phyloP scores from a whole-genome alignment of 2,888 invertebrate species.

The Epicampocera succincta region DNA sequence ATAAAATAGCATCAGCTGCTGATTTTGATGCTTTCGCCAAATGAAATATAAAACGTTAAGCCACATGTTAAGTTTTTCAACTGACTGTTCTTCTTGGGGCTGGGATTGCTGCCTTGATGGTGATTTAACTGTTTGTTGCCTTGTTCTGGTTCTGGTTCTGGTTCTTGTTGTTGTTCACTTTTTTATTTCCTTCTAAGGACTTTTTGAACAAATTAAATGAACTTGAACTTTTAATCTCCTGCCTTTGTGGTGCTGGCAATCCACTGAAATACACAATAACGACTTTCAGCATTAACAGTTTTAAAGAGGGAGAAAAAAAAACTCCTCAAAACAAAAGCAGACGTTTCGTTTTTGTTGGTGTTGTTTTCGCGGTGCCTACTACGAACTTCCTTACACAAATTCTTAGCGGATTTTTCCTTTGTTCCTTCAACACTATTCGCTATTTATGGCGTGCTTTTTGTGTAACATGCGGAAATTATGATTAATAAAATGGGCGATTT shows the following conservation, averaged over 20 bases:
- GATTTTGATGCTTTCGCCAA: constrained; percentile 50
- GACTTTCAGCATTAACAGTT: constrained; percentile 60
- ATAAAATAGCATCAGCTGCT: constrained; percentile 63
- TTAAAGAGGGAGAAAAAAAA: neutral
- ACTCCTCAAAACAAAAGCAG: constrained; percentile 46
- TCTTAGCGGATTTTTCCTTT: constrained; percentile 5
- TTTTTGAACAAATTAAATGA: constrained; percentile 80
- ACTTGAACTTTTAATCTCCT: constrained; percentile 75
- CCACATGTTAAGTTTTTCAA: constrained; percentile 69
- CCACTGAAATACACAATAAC: constrained; percentile 61
- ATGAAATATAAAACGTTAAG: constrained; percentile 44
- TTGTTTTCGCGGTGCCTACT: constrained; percentile 59
- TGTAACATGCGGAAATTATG: constrained; percentile 50
- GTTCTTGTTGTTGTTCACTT: no score
- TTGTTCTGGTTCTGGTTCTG: no score
- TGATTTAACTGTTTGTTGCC: constrained; percentile 60
- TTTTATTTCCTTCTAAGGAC: constrained; percentile 73
- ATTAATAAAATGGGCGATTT: constrained; percentile 15
- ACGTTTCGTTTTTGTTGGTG: constrained; percentile 58
- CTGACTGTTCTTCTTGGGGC: neutral
- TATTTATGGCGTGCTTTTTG: neutral
- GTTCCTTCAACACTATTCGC: constrained; percentile 30
- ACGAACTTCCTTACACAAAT: neutral
- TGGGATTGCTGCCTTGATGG: constrained; percentile 8
- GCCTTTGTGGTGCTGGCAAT: constrained; percentile 45